These are phyloP conservation scores for Alectoris magna DNA, from an alignment of 2,797 vertebrate species.

Conservation along the genomic window DNA sequence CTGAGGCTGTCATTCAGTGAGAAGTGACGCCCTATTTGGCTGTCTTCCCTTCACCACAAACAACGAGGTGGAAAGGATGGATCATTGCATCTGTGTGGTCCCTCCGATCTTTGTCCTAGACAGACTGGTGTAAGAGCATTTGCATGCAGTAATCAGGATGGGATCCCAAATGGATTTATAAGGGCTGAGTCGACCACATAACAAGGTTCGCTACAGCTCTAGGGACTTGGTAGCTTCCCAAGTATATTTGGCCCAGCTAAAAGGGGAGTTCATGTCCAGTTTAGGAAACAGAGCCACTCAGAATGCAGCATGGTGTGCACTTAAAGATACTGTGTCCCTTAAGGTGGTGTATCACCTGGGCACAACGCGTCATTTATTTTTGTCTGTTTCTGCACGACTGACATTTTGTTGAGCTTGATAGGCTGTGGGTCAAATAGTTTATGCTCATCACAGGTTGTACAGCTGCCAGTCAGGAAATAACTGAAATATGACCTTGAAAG, in stretches of 20 bases:
- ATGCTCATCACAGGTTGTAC: neutral
- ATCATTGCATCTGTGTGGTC: slow-evolving; percentile 37
- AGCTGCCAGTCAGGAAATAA: neutral
- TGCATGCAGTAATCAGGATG: slow-evolving; percentile 14
- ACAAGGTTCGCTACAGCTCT: neutral
- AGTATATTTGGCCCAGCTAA: neutral
- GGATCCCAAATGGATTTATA: slow-evolving; percentile 24
- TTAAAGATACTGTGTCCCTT: neutral
- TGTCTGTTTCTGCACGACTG: neutral
- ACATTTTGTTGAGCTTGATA: neutral
- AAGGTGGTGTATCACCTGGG: neutral
- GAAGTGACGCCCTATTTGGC: slow-evolving; percentile 1
- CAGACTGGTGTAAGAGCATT: slow-evolving; percentile 11
- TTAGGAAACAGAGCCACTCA: neutral
- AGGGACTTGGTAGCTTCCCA: neutral
- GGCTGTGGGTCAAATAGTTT: neutral
- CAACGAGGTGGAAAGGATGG: neutral
- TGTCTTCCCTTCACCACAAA: neutral
- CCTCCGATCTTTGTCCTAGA: neutral
- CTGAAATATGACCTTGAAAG: neutral
- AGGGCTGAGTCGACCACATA: neutral
- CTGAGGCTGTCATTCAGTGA: neutral
- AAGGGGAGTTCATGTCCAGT: neutral
- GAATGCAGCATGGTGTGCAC: neutral
- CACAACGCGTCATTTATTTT: neutral